Evolutionary conservation across 1,140 invertebrate species (phyloP).

Genomic region (Drosophila willistoni): DNA sequence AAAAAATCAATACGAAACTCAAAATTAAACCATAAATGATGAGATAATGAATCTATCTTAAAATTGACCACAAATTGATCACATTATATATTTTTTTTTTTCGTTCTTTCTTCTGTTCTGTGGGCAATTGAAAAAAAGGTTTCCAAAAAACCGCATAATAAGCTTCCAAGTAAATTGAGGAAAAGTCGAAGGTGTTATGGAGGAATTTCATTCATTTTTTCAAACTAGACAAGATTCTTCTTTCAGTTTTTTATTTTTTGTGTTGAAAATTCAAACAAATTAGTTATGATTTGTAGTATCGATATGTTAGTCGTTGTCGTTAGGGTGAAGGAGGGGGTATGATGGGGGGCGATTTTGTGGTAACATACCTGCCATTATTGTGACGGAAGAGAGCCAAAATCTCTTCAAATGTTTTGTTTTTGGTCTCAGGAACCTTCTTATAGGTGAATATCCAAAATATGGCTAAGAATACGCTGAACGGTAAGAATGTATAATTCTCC

Average conservation of each 20-base stretch:
- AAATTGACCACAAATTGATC: not conserved
- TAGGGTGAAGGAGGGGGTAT: not conserved
- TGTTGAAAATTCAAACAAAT: not conserved
- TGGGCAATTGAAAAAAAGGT: slow-evolving; percentile 17
- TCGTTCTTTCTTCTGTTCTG: not conserved
- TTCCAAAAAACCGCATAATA: slow-evolving; percentile 64
- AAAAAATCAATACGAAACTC: slow-evolving; percentile 28
- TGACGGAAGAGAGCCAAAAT: slow-evolving; percentile 95
- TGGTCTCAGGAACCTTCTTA: slow-evolving; percentile 99
- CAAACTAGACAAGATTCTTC: slow-evolving; percentile 19
- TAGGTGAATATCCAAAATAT: slow-evolving; percentile 99
- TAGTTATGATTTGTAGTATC: not conserved
- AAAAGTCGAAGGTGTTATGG: slow-evolving; percentile 1
- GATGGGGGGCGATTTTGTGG: not conserved
- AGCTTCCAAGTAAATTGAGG: slow-evolving; percentile 69
- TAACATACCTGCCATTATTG: slow-evolving; percentile 92
- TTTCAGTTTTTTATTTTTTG: too few relatives aligned
- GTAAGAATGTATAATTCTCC: slow-evolving; percentile 98
- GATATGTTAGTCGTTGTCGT: not conserved
- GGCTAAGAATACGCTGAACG: slow-evolving; percentile 97
- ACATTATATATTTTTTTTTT: not conserved
- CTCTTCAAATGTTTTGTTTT: slow-evolving; percentile 99
- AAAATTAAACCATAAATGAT: slow-evolving; percentile 28
- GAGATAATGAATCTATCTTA: slow-evolving; percentile 17
- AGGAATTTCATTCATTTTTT: too few relatives aligned